Evolutionary conservation across 2,113 vertebrate genomes (phyloP), one percentile per base, ranked within the genome.

Genomic region (Falco punctatus): DNA sequence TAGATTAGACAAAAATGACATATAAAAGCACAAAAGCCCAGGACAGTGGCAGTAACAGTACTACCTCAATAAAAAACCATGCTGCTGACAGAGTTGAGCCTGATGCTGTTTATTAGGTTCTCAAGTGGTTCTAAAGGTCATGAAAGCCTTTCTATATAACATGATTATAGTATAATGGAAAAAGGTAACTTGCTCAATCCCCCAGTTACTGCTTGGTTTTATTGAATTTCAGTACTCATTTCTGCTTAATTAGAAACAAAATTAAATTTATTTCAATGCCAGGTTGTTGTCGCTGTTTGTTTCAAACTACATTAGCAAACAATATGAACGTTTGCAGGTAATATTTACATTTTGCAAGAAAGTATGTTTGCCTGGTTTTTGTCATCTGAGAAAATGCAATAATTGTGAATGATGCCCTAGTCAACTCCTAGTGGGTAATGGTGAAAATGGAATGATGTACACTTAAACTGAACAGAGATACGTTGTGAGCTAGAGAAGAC

Each of bases 211-310:
- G 13, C 65, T 80, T 92, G 72, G 15, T 73, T 95, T 96, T 86
- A 96, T 95, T 79, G 58, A 92, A 72, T 95, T 75, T 95, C 62
- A 92, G 61, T 42, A 72, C 54, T 93, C 30, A 32, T 74, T 96
- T 93, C 73, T 86, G 79, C 74, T 78, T 83, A 97, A 96, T 92
- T 86, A 89, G 38, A 96, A 96, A 24, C 6, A 79, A 88, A 88
- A 85, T 86, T 65, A 46, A 69, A 79, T 93, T 90, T 88, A 82
- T 86, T 86, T 95, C 84, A 82, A 52, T 54, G 28, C 38, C 66
- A 71, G 55, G n/a, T 96, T 94, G 44, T 92, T 7, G 1, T 61
- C 7, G 1, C 12, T 69, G 9, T 20, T 71, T 81, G 74, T 92
- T 89, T 65, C 81, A 92, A 94, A 77, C 46, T 20, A 54, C 32